Evolutionary conservation across 2,797 vertebrate genomes (phyloP).

Genomic region (Pantherophis vulpinus): DNA sequence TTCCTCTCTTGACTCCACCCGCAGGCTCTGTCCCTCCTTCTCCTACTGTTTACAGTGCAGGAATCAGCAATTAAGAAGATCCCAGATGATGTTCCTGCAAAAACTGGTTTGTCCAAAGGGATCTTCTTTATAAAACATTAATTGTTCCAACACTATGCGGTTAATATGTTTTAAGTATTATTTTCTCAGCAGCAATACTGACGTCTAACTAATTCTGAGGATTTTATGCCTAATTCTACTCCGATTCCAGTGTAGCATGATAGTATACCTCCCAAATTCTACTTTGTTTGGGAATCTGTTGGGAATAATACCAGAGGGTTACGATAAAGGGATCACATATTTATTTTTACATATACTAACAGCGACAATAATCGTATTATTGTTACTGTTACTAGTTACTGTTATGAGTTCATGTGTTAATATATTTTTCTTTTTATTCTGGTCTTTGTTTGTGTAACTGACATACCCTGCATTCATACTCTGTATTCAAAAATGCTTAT

Average conservation of each 20-base stretch:
- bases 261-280: not conserved
- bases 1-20: too few species aligned
- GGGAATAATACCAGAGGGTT: too few species aligned
- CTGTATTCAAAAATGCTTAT: too few species aligned
- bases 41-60: conserved; percentile 1
- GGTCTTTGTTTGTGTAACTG: too few species aligned
- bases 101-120: not conserved
- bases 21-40: too few species aligned
- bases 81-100: not conserved
- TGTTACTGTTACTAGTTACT: too few species aligned
- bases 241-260: not conserved
- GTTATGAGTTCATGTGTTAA: too few species aligned
- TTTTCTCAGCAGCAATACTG: not conserved
- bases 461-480: too few species aligned
- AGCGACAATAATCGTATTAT: too few species aligned
- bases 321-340: too few species aligned
- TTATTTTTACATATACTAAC: too few species aligned
- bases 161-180: not conserved
- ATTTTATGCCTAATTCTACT: conserved; percentile 6
- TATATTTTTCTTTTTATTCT: too few species aligned
- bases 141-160: not conserved
- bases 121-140: not conserved
- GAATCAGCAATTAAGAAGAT: conserved; percentile 14
- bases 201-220: conserved; percentile 14
- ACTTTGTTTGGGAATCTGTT: not conserved